A percentile compares a stretch with the other conserved stretches of the same genome.
Conservation (phyloP, 2,113 vertebrate genomes). For the Cyprinodon variegatus region DNA sequence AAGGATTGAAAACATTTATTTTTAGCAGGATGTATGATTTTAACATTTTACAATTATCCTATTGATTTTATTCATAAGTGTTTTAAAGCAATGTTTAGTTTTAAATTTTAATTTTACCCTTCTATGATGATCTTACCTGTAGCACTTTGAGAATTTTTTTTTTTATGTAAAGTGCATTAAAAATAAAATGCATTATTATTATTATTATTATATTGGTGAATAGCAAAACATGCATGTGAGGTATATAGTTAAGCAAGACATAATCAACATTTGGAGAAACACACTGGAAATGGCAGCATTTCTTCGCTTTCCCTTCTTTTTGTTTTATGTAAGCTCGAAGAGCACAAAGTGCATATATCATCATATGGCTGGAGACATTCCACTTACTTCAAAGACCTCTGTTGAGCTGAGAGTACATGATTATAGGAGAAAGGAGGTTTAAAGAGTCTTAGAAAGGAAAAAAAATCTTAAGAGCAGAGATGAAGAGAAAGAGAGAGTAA, state of each 20-base stretch:
- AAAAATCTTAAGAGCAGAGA: constrained; percentile 31
- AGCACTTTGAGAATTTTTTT: too few relatives aligned
- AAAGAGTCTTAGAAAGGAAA: constrained; percentile 43
- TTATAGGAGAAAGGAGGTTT: constrained; percentile 70
- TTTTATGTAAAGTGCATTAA: too few relatives aligned
- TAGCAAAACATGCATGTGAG: constrained; percentile 16
- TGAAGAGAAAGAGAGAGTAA: constrained; percentile 27
- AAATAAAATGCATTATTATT: too few relatives aligned
- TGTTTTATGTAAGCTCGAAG: constrained; percentile 42
- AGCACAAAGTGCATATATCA: constrained; percentile 46
- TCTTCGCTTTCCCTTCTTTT: constrained; percentile 41
- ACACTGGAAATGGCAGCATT: constrained; percentile 26
- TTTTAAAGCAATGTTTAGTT: too few relatives aligned
- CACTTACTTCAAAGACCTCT: constrained; percentile 66
- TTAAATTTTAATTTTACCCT: too few relatives aligned
- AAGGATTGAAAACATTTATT: too few relatives aligned
- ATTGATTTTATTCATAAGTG: too few relatives aligned
- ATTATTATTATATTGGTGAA: background rate
- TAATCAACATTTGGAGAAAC: constrained; percentile 56
- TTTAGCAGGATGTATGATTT: too few relatives aligned
- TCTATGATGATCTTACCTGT: too few relatives aligned
- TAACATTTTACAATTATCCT: too few relatives aligned
- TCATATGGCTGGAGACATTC: constrained; percentile 60
- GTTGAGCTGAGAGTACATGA: constrained; percentile 60
- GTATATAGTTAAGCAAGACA: constrained; percentile 12